phyloP scores from a whole-genome alignment of 2,888 invertebrate species.

The Epinotia brunnichana region DNA sequence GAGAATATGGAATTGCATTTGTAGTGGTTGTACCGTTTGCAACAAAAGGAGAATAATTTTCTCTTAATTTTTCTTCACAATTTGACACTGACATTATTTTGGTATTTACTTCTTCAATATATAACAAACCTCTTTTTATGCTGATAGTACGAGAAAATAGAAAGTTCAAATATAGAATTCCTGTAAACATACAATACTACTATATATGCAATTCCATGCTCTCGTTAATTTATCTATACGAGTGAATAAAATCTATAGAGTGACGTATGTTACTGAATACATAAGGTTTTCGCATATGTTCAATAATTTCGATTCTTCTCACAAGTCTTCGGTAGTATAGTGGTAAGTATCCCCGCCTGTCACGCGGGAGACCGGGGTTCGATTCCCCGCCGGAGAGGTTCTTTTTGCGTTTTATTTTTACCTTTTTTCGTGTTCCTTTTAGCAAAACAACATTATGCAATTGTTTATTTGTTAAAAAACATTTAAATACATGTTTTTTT shows the following conservation, averaged over 20 bases:
- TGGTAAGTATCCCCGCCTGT: constrained; percentile 47
- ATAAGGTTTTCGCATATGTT: not conserved
- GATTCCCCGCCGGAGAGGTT: constrained; percentile 55
- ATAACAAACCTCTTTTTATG: too few relatives aligned
- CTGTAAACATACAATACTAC: too few relatives aligned
- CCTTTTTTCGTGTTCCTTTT: not conserved
- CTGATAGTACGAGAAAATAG: too few relatives aligned
- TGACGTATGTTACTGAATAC: not conserved
- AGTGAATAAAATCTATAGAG: not conserved
- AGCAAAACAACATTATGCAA: not conserved
- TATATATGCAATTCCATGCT: too few relatives aligned
- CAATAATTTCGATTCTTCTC: not conserved
- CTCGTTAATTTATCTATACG: too few relatives aligned
- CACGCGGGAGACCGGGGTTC: constrained; percentile 60
- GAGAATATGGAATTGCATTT: too few relatives aligned
- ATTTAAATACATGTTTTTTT: constrained; percentile 15
- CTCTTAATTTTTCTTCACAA: too few relatives aligned
- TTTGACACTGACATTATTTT: too few relatives aligned
- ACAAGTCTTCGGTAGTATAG: constrained; percentile 39
- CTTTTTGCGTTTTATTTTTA: constrained; percentile 23
- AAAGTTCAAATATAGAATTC: too few relatives aligned
- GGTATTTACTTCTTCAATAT: too few relatives aligned
- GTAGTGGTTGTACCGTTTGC: too few relatives aligned
- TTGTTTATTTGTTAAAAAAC: not conserved
- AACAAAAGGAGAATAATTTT: too few relatives aligned